Percentiles rank a stretch among this genome's conserved stretches.
phyloP scores from a whole-genome alignment of 2,797 vertebrate genomes.

The Adrianichthys oophorus region DNA sequence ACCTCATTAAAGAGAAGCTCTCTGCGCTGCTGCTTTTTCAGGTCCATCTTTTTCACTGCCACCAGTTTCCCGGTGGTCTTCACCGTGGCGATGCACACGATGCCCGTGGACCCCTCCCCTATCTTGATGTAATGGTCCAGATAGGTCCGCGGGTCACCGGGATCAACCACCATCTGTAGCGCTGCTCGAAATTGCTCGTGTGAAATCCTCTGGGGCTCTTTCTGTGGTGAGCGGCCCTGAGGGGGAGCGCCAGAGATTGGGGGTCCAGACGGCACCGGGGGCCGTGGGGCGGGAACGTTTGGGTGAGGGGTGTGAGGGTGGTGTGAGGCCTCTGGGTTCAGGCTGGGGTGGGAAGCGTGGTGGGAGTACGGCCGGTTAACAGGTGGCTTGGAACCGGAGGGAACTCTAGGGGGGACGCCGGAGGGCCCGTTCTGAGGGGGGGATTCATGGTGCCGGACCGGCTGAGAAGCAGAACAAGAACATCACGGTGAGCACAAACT shows the following conservation, averaged over 20 bases:
- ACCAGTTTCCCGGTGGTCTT: constrained; percentile 89
- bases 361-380: constrained; percentile 67
- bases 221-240: constrained; percentile 82
- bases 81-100: constrained; percentile 92
- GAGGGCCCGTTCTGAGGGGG: constrained; percentile 82
- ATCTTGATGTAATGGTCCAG: constrained; percentile 97
- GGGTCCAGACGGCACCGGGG: constrained; percentile 42
- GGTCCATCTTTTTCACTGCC: constrained; percentile 97
- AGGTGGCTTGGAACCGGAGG: constrained; percentile 56
- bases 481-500: background rate
- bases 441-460: constrained; percentile 67
- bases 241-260: constrained; percentile 30
- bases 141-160: constrained; percentile 88
- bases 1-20: constrained; percentile 97
- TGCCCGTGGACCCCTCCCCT: constrained; percentile 92
- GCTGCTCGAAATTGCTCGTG: constrained; percentile 96
- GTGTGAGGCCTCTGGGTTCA: constrained; percentile 64
- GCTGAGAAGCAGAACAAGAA: constrained; percentile 29
- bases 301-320: constrained; percentile 64
- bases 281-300: constrained; percentile 61
- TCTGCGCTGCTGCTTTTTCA: constrained; percentile 91
- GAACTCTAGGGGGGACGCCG: constrained; percentile 32
- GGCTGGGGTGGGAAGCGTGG: constrained; percentile 74
- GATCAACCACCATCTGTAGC: constrained; percentile 95
- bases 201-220: constrained; percentile 92